Conservation (phyloP, 2,797 vertebrate genomes). For the Ctenochaetus hawaiiensis region DNA sequence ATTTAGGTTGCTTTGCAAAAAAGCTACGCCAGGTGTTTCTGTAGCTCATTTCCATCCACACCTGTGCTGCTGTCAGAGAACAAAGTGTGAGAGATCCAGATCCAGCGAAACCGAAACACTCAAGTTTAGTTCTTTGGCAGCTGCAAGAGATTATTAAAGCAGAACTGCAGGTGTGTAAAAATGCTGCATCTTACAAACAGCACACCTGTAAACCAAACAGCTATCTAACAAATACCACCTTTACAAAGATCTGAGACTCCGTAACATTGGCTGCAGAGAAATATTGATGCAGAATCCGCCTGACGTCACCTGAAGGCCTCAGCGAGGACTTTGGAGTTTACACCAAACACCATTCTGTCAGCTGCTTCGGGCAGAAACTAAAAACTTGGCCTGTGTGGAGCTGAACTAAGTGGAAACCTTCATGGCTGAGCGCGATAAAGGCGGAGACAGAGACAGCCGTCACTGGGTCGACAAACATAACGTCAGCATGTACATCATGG, state of each 20-base stretch:
- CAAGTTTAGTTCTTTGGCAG: not conserved
- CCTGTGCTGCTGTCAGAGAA: constrained; percentile 59
- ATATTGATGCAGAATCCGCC: not conserved
- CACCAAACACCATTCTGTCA: not conserved
- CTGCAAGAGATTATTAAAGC: not conserved
- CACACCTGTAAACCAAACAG: not conserved
- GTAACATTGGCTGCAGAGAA: not conserved
- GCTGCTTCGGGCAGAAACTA: constrained; percentile 10
- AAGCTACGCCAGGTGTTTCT: constrained; percentile 57
- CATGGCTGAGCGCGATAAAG: not conserved
- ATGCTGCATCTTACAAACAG: too few species aligned
- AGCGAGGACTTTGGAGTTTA: not conserved
- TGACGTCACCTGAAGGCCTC: not conserved
- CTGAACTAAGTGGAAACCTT: not conserved
- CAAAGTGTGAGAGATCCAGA: constrained; percentile 1
- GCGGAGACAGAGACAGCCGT: constrained; percentile 23
- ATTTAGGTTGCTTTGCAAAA: constrained; percentile 35
- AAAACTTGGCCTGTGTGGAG: not conserved
- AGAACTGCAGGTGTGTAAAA: too few species aligned
- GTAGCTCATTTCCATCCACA: constrained; percentile 43
- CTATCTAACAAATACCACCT: not conserved
- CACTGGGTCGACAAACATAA: constrained; percentile 16
- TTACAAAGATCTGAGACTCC: not conserved
- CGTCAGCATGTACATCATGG: not conserved
- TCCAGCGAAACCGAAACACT: constrained; percentile 10